Evolutionary conservation across 2,113 vertebrate genomes (phyloP).

Genomic region (Tachuris rubrigastra): DNA sequence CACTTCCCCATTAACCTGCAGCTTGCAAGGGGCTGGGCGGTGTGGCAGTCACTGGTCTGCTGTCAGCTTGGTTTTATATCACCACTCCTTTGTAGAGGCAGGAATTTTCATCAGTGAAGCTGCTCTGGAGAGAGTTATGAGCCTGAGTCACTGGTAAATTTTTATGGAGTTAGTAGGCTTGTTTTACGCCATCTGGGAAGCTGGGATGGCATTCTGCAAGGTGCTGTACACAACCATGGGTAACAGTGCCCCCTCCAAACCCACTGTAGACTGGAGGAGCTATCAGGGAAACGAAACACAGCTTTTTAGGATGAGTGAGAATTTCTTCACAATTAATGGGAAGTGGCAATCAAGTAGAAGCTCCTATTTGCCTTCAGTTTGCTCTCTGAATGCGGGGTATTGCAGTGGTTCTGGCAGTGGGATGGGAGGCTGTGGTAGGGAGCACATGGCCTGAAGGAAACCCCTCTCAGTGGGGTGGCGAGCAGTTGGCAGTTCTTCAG

Average conservation of each 20-base stretch:
- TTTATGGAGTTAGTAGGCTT: not conserved
- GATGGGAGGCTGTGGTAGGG: not conserved
- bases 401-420: not conserved
- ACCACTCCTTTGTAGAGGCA: not conserved
- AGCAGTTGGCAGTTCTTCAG: not conserved
- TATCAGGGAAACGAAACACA: not conserved
- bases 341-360: not conserved
- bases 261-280: not conserved
- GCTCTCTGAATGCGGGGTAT: accelerated
- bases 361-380: not conserved
- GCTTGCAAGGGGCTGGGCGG: not conserved
- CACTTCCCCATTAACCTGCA: not conserved
- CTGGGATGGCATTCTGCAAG: not conserved
- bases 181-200: not conserved
- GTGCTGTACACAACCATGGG: not conserved
- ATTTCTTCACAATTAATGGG: not conserved
- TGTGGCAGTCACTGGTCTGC: not conserved
- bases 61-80: not conserved
- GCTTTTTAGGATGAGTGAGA: not conserved
- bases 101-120: not conserved
- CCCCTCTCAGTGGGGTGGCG: not conserved
- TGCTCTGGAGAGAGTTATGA: not conserved
- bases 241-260: not conserved
- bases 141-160: not conserved
- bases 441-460: not conserved